Evolutionary conservation across 2,888 invertebrate genomes (phyloP), one percentile per base, ranked within the genome.

Genomic region (Coronaproctus castanopsis): DNA sequence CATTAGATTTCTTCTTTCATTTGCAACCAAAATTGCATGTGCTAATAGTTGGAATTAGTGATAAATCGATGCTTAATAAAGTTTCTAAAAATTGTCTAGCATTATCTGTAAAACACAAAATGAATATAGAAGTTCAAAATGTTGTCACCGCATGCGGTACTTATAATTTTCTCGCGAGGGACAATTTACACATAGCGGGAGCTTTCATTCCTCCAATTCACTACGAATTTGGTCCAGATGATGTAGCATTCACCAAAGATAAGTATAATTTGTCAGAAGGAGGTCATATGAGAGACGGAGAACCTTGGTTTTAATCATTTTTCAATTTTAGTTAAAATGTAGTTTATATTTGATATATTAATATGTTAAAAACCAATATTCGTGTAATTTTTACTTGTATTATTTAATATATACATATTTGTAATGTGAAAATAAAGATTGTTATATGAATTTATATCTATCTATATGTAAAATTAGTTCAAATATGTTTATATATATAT

Each of bases 1-100:
- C 87, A 0, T 73, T 96, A 19, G 74, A 79, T 14, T 72, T 96
- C 24, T 92, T 96, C 69, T 79, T 79, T 56, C 67, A 85, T 22
- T 69, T 96, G 21, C 86, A 87, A 61, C 96, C 96, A 0, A 88
- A 85, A 73, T 73, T 90, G 59, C 93, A 36, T 36, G 14, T 36
- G 36, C 14, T 36, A 36, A 14, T 36, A 8, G 14, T 36, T 36
- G 36, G 36, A 36, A 14, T 36, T 36, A 14, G 36, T 36, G 36
- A 36, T 36, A 36, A 14, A 36, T 5, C 5, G 14, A 36, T 36
- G 36, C 8, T 36, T 36, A 36, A 14, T 8, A 36, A 36, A 36
- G 36, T 36, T 8, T 36, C 36, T 8, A 36, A 36, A 14, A 14
- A 36, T 8, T 8, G 8, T 36, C 36, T 36, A 14, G 5, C 36